phyloP scores from a whole-genome alignment of 2,797 vertebrate genomes.

The Tarsius wallacei region DNA sequence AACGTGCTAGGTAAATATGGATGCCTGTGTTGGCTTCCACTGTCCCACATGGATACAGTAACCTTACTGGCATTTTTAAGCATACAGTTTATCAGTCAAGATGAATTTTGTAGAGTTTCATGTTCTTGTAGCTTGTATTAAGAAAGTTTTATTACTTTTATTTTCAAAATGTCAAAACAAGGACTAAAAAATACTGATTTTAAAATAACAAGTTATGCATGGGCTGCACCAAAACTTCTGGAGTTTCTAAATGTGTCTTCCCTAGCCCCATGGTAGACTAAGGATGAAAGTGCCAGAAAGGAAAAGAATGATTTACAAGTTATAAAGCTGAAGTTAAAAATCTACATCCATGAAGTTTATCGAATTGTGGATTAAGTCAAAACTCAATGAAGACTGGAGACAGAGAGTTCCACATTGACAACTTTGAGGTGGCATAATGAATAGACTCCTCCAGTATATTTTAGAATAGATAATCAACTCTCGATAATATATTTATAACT shows the following conservation, averaged over 20 bases:
- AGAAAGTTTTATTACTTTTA: background rate
- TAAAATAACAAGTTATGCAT: background rate
- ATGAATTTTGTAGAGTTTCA: background rate
- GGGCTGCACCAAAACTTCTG: background rate
- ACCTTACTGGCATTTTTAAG: background rate
- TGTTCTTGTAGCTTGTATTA: background rate
- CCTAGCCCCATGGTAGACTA: background rate
- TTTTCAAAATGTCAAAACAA: constrained; percentile 35
- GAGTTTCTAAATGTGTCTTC: background rate
- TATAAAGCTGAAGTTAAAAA: background rate
- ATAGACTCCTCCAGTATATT: background rate
- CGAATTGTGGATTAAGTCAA: background rate
- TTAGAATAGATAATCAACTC: background rate
- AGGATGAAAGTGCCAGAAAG: background rate
- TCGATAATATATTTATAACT: background rate
- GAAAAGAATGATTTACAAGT: background rate
- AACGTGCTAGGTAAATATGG: background rate
- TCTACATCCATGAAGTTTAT: background rate
- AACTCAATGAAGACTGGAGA: background rate
- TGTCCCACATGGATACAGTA: background rate
- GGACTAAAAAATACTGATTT: background rate
- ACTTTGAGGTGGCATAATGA: background rate
- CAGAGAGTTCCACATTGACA: background rate
- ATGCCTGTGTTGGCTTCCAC: background rate
- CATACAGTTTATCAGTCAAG: background rate